Conservation (phyloP, 2,888 invertebrate species). For the Acleris sparsana region DNA sequence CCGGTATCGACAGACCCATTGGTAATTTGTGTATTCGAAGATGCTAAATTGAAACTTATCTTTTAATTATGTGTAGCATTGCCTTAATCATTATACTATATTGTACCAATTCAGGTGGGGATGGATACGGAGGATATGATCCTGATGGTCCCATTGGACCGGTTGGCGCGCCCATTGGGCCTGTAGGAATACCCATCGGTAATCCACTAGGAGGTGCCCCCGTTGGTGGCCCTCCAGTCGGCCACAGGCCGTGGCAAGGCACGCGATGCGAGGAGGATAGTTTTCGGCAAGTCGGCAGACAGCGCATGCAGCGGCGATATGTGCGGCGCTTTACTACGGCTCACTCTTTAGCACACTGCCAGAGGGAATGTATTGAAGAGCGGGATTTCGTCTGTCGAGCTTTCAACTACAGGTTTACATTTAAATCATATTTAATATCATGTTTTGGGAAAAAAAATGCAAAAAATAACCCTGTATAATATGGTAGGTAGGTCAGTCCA, state of each 20-base stretch:
- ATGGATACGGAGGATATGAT: constrained; percentile 67
- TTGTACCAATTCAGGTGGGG: constrained; percentile 41
- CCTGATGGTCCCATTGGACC: constrained; percentile 58
- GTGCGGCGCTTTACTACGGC: constrained; percentile 89
- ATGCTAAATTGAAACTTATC: background rate
- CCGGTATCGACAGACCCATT: constrained; percentile 70
- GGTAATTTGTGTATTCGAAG: constrained; percentile 48
- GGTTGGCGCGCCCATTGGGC: constrained; percentile 65
- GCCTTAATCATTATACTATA: too few relatives aligned
- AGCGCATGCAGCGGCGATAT: constrained; percentile 90
- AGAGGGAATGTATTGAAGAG: constrained; percentile 92
- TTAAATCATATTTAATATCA: too few relatives aligned
- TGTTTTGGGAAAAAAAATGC: too few relatives aligned
- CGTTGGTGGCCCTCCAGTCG: constrained; percentile 60
- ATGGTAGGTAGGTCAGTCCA: too few relatives aligned
- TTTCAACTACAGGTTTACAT: constrained; percentile 90
- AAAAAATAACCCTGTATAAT: too few relatives aligned
- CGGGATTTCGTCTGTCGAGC: constrained; percentile 93
- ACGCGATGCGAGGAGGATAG: constrained; percentile 92
- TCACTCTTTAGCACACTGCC: constrained; percentile 90
- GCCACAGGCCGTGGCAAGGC: constrained; percentile 72
- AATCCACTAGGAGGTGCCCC: constrained; percentile 56
- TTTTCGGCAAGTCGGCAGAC: constrained; percentile 92
- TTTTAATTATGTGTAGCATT: too few relatives aligned
- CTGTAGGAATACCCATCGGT: constrained; percentile 57